A percentile compares a stretch with the other conserved stretches of the same genome.
phyloP scores from a whole-genome alignment of 2,113 vertebrate species.

The Sapayoa aenigma region DNA sequence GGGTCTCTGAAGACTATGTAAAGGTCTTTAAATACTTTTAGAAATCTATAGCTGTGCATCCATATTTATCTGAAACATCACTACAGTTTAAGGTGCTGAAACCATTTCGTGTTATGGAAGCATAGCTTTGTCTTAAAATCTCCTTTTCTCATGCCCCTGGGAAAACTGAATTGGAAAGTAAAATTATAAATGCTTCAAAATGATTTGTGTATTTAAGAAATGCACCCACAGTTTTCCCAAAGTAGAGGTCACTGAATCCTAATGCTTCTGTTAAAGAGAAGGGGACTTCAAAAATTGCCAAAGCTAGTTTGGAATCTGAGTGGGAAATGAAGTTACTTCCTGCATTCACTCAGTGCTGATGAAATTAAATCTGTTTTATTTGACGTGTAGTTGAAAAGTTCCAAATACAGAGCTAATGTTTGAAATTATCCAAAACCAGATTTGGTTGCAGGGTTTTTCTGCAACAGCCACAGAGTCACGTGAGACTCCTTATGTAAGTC shows the following conservation, averaged over 20 bases:
- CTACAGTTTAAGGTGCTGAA: background rate
- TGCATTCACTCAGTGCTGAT: background rate
- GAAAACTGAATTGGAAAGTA: background rate
- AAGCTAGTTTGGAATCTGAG: background rate
- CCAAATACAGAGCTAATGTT: background rate
- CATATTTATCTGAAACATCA: background rate
- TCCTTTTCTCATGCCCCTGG: background rate
- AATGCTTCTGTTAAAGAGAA: background rate
- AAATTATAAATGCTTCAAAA: background rate
- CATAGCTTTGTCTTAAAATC: background rate
- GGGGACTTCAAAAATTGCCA: background rate
- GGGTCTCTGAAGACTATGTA: background rate
- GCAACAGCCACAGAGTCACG: background rate
- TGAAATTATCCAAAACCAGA: background rate
- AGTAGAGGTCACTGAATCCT: background rate
- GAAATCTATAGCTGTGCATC: background rate
- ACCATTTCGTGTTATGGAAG: background rate
- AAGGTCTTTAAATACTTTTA: background rate
- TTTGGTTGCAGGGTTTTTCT: background rate
- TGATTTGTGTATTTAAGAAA: background rate
- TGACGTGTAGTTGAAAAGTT: background rate
- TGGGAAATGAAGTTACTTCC: background rate
- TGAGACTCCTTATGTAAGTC: background rate
- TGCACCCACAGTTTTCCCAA: background rate
- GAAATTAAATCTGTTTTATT: background rate